phyloP scores from a whole-genome alignment of 2,113 vertebrate genomes.

The Abramis brama region DNA sequence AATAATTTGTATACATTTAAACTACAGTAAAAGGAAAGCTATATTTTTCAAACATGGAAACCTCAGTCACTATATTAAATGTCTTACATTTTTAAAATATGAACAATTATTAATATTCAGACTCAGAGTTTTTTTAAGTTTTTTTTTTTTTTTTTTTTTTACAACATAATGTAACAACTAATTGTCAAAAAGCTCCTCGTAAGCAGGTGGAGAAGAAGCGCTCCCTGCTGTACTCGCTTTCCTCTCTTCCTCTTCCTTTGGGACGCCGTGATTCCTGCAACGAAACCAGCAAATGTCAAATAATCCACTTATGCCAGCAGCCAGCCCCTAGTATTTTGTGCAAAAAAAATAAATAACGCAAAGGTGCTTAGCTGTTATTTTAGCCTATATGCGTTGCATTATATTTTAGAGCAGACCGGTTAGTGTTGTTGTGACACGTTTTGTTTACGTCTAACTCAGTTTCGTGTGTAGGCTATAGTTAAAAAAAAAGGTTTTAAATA shows the following conservation, averaged over 20 bases:
- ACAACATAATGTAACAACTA: no score
- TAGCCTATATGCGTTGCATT: neutral
- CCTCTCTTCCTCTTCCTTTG: neutral
- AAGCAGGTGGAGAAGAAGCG: slow-evolving; percentile 60
- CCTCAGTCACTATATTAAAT: no score
- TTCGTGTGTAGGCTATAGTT: neutral
- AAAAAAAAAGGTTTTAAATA: no score
- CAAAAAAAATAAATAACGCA: neutral
- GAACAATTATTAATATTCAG: no score
- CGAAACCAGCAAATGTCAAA: neutral
- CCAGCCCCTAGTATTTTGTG: neutral
- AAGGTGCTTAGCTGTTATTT: neutral
- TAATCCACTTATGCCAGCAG: neutral
- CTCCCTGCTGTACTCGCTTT: slow-evolving; percentile 34
- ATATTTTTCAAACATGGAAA: neutral
- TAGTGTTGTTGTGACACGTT: neutral
- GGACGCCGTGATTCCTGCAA: slow-evolving; percentile 20
- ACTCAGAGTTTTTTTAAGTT: no score
- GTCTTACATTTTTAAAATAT: no score
- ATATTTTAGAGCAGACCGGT: neutral
- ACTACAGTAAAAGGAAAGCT: neutral
- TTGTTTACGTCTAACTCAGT: neutral
- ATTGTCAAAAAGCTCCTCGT: slow-evolving; percentile 63
- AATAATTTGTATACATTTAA: neutral
- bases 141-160: no score